phyloP scores from a whole-genome alignment of 2,888 invertebrate species.

The Deilephila elpenor region DNA sequence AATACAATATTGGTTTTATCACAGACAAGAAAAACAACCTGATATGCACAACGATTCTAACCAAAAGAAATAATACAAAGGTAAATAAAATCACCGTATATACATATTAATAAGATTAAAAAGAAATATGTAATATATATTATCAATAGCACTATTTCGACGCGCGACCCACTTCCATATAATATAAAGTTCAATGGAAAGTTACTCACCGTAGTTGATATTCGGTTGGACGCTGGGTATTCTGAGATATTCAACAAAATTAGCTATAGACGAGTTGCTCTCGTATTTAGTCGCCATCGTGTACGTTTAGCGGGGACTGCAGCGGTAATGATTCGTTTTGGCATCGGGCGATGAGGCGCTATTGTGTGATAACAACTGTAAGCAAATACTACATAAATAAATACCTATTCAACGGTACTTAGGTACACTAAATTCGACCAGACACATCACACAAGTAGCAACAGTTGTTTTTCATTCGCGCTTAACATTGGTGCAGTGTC shows the following conservation, averaged over 20 bases:
- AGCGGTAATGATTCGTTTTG: constrained; percentile 42
- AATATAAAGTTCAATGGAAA: constrained; percentile 27
- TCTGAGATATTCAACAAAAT: constrained; percentile 89
- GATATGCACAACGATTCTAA: no score
- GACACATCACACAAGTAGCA: neutral
- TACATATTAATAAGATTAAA: neutral
- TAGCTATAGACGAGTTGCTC: constrained; percentile 84
- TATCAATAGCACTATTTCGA: neutral
- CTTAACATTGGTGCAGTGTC: no score
- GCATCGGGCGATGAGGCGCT: constrained; percentile 29
- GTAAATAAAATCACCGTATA: no score
- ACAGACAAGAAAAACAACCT: no score
- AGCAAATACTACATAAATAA: constrained; percentile 17
- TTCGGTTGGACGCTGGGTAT: constrained; percentile 91
- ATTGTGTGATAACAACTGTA: constrained; percentile 30
- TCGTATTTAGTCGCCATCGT: constrained; percentile 67
- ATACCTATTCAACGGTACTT: neutral
- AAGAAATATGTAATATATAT: neutral
- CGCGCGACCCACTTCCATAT: neutral
- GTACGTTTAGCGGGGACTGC: constrained; percentile 45
- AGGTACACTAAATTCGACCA: neutral
- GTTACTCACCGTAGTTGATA: constrained; percentile 88
- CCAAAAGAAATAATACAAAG: no score
- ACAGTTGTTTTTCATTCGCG: no score
- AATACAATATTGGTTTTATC: neutral